Evolutionary conservation across 2,888 invertebrate species (phyloP).

Genomic region (Tetragonula carbonaria): DNA sequence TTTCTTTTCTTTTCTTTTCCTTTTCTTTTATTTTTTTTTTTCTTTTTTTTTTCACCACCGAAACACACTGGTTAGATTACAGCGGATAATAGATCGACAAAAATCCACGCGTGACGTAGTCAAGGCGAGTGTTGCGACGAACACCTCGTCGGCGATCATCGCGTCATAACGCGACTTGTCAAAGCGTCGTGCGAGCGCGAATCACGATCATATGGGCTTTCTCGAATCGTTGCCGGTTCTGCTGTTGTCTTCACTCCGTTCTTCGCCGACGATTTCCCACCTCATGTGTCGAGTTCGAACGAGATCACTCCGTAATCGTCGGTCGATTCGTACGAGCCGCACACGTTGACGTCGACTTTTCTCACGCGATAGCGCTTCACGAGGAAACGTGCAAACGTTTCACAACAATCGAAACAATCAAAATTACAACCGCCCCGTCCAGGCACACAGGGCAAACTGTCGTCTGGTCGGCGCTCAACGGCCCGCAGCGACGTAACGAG

Average conservation of each 20-base stretch:
- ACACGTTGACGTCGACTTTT: slow-evolving; percentile 28
- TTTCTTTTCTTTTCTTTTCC: background rate
- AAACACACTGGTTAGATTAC: slow-evolving; percentile 24
- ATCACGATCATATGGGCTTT: slow-evolving; percentile 38
- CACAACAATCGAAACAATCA: background rate
- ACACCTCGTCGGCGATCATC: slow-evolving; percentile 60
- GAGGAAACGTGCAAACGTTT: slow-evolving; percentile 21
- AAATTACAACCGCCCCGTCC: slow-evolving; percentile 46
- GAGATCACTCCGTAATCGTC: background rate
- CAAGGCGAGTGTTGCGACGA: slow-evolving; percentile 43
- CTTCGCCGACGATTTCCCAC: slow-evolving; percentile 31
- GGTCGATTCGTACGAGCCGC: background rate
- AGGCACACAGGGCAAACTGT: slow-evolving; percentile 67
- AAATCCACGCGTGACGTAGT: slow-evolving; percentile 35
- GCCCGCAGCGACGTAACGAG: slow-evolving; percentile 39
- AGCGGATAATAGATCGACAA: background rate
- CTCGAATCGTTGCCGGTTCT: slow-evolving; percentile 42
- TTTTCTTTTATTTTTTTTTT: too few relatives aligned
- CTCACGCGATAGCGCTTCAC: slow-evolving; percentile 20
- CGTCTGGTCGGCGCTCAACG: slow-evolving; percentile 41
- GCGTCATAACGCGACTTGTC: slow-evolving; percentile 58
- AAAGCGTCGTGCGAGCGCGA: slow-evolving; percentile 31
- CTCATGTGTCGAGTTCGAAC: slow-evolving; percentile 56
- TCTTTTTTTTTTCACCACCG: slow-evolving; percentile 8
- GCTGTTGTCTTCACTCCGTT: slow-evolving; percentile 32